These are phyloP conservation scores for Anarsia innoxiella DNA, from an alignment of 2,888 invertebrate species.

Conservation along the genomic window DNA sequence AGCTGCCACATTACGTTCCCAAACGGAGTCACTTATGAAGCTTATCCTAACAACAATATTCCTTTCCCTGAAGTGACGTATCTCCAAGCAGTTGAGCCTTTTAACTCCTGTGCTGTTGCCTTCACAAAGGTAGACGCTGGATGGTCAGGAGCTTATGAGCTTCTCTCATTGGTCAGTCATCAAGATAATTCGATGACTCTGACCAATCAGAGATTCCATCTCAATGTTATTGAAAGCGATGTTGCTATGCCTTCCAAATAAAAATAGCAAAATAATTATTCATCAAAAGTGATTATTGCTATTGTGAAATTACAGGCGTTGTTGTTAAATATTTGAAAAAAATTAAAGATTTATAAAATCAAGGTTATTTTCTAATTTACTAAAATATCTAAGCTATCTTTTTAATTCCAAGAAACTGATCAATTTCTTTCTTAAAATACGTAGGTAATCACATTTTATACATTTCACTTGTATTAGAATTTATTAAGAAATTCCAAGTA, in stretches of 20 bases:
- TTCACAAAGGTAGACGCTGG: conserved; percentile 27
- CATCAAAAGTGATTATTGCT: background rate
- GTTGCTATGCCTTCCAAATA: conserved; percentile 5
- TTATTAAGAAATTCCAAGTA: too few relatives aligned
- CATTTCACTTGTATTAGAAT: too few relatives aligned
- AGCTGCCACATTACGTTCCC: conserved; percentile 37
- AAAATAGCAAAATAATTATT: background rate
- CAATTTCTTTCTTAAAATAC: too few relatives aligned
- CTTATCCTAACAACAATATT: conserved; percentile 28
- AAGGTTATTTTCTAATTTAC: too few relatives aligned
- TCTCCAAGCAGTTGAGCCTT: conserved; percentile 22
- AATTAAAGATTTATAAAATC: too few relatives aligned
- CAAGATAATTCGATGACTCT: conserved; percentile 24
- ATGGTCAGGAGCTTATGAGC: conserved; percentile 37
- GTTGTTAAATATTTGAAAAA: too few relatives aligned
- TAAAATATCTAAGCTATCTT: too few relatives aligned
- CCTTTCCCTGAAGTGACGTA: conserved; percentile 20
- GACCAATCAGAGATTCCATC: conserved; percentile 31
- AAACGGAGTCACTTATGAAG: conserved; percentile 31
- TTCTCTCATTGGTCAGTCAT: conserved; percentile 30
- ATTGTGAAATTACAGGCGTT: background rate
- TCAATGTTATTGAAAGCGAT: conserved; percentile 26
- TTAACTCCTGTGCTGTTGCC: conserved; percentile 28
- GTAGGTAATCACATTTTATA: too few relatives aligned
- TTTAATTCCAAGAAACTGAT: too few relatives aligned